Percentiles rank a stretch among this genome's conserved stretches.
phyloP scores from a whole-genome alignment of 2,888 invertebrate genomes.

The Pristionchus mayeri region DNA sequence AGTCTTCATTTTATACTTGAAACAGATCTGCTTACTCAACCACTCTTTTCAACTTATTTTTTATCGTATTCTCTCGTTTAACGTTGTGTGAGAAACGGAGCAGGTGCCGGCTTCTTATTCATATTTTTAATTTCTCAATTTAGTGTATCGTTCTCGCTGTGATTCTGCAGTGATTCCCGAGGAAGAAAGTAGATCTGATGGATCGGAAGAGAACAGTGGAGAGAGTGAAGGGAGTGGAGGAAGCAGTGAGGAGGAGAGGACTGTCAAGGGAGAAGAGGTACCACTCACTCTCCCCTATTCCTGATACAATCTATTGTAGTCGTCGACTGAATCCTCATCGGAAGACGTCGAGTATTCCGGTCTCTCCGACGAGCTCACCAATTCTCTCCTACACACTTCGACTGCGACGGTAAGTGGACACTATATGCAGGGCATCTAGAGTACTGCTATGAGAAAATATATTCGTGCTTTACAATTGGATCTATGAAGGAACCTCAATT shows the following conservation, averaged over 20 bases:
- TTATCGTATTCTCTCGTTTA: too few species aligned
- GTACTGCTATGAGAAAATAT: too few species aligned
- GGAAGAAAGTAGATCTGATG: neutral
- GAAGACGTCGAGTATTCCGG: neutral
- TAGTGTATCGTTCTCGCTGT: neutral
- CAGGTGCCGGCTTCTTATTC: too few species aligned
- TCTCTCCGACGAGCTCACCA: constrained; percentile 11
- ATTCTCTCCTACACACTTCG: neutral
- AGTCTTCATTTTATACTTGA: too few species aligned
- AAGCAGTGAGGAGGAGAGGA: constrained; percentile 8
- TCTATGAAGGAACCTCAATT: too few species aligned
- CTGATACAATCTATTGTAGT: neutral
- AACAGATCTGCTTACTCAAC: too few species aligned
- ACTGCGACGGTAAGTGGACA: neutral
- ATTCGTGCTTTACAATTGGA: too few species aligned
- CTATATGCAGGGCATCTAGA: too few species aligned
- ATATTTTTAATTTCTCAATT: neutral
- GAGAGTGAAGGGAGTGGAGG: neutral
- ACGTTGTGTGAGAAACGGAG: too few species aligned
- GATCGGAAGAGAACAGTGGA: neutral
- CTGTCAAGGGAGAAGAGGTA: neutral
- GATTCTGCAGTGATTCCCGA: constrained; percentile 27
- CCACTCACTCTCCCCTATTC: too few species aligned
- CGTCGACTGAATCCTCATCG: neutral
- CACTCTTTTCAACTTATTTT: too few species aligned